Conservation (phyloP, 2,888 invertebrate species). For the Drosophila testacea region DNA sequence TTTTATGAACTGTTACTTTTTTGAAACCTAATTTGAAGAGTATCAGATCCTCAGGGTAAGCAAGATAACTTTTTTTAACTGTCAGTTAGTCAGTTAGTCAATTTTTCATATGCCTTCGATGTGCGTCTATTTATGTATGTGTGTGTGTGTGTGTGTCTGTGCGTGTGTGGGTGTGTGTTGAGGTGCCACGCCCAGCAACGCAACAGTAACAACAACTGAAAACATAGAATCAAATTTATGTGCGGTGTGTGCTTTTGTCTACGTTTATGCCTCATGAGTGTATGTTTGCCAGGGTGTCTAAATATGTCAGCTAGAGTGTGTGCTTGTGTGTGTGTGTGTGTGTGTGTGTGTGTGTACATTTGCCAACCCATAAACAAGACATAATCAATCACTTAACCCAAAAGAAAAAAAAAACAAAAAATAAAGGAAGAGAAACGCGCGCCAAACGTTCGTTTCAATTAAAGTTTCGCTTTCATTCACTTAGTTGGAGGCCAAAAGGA, state of each 20-base stretch:
- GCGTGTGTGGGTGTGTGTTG: constrained; percentile 26
- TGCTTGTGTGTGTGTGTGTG: constrained; percentile 3
- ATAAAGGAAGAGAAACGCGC: constrained; percentile 17
- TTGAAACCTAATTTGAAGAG: neutral
- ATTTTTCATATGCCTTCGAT: constrained; percentile 47
- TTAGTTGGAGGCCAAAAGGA: constrained; percentile 33
- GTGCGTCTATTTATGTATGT: constrained; percentile 14
- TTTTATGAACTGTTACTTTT: too few species aligned
- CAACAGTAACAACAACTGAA: constrained; percentile 40
- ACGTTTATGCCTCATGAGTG: constrained; percentile 11
- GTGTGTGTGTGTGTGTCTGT: constrained; percentile 13
- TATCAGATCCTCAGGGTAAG: neutral
- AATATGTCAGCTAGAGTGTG: constrained; percentile 4
- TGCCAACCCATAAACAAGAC: constrained; percentile 63
- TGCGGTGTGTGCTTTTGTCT: constrained; percentile 27
- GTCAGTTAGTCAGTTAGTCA: constrained; percentile 55
- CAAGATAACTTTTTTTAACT: neutral
- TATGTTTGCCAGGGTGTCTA: constrained; percentile 12
- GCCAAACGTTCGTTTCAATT: constrained; percentile 73
- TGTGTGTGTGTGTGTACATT: constrained; percentile 28
- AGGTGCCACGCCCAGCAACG: constrained; percentile 60
- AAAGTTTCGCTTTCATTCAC: constrained; percentile 74
- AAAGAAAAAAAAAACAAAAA: constrained; percentile 31
- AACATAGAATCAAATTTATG: constrained; percentile 44
- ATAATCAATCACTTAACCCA: constrained; percentile 77